Percentiles rank a stretch among this genome's conserved stretches.
Conservation (phyloP, 1,140 invertebrate species). For the Drosophila equinoxialis region DNA sequence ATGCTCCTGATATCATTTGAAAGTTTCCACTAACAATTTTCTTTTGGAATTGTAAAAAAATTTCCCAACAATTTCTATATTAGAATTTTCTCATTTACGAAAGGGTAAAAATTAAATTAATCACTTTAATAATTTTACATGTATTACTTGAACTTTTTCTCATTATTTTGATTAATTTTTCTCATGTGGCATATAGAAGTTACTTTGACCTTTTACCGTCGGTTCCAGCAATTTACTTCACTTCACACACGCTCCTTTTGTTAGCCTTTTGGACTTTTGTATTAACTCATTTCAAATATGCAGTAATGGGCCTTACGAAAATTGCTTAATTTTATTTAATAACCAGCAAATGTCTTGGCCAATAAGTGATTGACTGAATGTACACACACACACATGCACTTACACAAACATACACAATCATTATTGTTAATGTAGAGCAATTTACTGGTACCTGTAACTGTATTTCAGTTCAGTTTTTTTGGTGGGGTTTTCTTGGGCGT, state of each 20-base stretch:
- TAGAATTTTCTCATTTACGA: background rate
- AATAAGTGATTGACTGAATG: slow-evolving; percentile 63
- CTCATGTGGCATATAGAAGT: background rate
- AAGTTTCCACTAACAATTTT: too few species aligned
- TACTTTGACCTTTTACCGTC: slow-evolving; percentile 7
- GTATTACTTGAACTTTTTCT: background rate
- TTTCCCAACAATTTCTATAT: too few species aligned
- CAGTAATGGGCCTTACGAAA: slow-evolving; percentile 45
- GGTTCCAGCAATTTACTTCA: slow-evolving; percentile 1
- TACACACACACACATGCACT: slow-evolving; percentile 5
- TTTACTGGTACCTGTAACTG: slow-evolving; percentile 15
- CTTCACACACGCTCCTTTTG: slow-evolving; percentile 12
- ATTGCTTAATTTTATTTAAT: slow-evolving; percentile 77
- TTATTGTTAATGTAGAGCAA: slow-evolving; percentile 40
- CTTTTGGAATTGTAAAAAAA: too few species aligned
- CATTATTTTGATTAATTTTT: slow-evolving; percentile 9
- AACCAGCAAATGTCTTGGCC: slow-evolving; percentile 67
- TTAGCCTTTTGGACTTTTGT: slow-evolving; percentile 28
- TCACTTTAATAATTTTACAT: background rate
- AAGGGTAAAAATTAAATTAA: background rate
- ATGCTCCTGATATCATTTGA: too few species aligned
- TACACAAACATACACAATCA: slow-evolving; percentile 23
- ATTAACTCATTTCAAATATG: slow-evolving; percentile 66
- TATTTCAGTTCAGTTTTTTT: background rate
- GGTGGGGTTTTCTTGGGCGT: slow-evolving; percentile 13